phyloP scores from a whole-genome alignment of 2,113 vertebrate species.

The Naja naja region DNA sequence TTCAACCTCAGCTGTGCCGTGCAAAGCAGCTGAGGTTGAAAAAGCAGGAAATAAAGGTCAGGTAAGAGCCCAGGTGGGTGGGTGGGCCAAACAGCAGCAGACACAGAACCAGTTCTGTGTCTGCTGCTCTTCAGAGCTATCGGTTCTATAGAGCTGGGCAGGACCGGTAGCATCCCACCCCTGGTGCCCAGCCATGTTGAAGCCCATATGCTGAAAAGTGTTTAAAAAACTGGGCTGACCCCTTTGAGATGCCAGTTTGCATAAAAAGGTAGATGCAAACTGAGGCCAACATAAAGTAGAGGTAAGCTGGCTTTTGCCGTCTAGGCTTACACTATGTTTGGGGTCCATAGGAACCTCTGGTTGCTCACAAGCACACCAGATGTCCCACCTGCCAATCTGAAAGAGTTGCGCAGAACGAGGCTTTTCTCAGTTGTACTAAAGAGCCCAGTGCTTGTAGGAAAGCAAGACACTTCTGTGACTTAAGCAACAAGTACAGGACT shows the following conservation, averaged over 20 bases:
- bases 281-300: not conserved
- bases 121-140: no score
- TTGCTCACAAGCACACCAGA: not conserved
- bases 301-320: not conserved
- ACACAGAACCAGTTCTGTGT: no score
- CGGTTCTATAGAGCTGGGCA: no score
- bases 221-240: not conserved
- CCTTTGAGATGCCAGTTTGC: not conserved
- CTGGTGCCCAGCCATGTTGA: not conserved
- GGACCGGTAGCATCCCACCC: no score
- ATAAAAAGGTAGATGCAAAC: not conserved
- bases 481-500: not conserved
- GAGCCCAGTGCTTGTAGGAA: not conserved
- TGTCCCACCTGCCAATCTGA: not conserved
- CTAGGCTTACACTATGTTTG: not conserved
- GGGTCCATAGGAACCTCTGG: not conserved
- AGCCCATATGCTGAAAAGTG: not conserved
- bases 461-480: not conserved
- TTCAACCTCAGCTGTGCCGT: no score
- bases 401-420: not conserved
- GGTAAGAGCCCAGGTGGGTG: no score
- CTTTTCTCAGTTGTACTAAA: not conserved
- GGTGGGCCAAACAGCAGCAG: no score
- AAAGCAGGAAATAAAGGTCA: no score
- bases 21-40: no score